Conservation (phyloP, 2,113 vertebrate species). For the Dicaeum eximium region DNA sequence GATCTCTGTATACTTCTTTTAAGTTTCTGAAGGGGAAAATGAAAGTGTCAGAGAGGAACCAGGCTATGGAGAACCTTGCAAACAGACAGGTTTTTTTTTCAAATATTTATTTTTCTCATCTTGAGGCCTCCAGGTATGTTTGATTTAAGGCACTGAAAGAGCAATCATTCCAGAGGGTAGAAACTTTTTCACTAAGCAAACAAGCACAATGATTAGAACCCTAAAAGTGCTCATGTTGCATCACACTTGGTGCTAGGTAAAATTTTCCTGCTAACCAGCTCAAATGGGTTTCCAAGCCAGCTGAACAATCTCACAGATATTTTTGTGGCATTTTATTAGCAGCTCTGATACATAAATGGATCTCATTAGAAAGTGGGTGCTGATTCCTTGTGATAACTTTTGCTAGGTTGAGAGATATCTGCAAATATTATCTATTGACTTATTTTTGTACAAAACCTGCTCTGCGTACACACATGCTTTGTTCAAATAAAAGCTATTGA, state of each 20-base stretch:
- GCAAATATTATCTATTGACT: not conserved
- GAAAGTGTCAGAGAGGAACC: constrained; percentile 38
- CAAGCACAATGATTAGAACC: not conserved
- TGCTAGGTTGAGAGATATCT: not conserved
- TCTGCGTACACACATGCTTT: not conserved
- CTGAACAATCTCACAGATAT: not conserved
- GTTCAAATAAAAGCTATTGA: not conserved
- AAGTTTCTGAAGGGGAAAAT: constrained; percentile 40
- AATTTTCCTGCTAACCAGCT: constrained; percentile 1
- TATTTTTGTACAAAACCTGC: not conserved
- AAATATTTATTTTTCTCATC: constrained; percentile 75
- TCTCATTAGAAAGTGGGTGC: not conserved
- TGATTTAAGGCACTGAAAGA: constrained; percentile 65
- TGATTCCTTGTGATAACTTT: not conserved
- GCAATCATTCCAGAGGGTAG: constrained; percentile 38
- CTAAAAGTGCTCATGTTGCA: not conserved
- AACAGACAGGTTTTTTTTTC: not conserved
- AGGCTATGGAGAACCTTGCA: not conserved
- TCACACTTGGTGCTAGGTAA: not conserved
- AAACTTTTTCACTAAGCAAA: constrained; percentile 59
- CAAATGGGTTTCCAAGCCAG: not conserved
- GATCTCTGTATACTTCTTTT: not conserved
- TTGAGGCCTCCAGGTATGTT: constrained; percentile 63
- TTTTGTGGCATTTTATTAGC: not conserved
- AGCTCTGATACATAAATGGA: not conserved